These are phyloP conservation scores for Labeo rohita DNA, from an alignment of 2,113 vertebrate genomes.

Conservation along the genomic window DNA sequence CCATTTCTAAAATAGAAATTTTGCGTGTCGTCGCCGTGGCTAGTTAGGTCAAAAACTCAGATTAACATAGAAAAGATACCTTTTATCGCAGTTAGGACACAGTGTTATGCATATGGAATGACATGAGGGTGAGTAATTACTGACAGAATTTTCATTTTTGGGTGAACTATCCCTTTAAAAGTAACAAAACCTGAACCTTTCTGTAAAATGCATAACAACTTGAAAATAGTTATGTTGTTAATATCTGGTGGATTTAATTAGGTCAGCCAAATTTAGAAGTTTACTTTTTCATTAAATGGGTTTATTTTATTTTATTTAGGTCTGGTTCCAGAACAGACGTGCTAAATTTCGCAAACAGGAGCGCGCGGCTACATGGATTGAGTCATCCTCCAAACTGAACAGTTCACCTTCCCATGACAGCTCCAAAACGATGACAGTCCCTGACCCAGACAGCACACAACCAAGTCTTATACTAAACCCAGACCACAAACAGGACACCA, in stretches of 20 bases:
- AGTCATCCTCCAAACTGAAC: constrained; percentile 84
- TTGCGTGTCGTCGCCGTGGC: too few species aligned
- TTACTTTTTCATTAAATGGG: background rate
- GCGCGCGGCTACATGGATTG: constrained; percentile 85
- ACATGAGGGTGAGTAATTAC: too few species aligned
- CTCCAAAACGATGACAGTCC: constrained; percentile 87
- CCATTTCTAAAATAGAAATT: too few species aligned
- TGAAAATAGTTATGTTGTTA: too few species aligned
- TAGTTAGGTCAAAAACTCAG: too few species aligned
- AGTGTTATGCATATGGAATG: too few species aligned
- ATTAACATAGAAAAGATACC: too few species aligned
- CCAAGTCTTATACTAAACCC: constrained; percentile 81
- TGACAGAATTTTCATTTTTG: too few species aligned
- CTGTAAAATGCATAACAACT: too few species aligned
- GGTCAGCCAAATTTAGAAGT: background rate
- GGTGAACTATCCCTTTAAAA: too few species aligned
- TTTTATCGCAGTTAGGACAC: too few species aligned
- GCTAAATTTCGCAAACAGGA: constrained; percentile 96
- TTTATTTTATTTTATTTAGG: constrained; percentile 70
- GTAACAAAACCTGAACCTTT: background rate
- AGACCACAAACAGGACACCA: constrained; percentile 74
- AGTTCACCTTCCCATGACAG: constrained; percentile 86
- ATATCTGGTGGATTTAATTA: background rate
- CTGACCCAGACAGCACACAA: constrained; percentile 92
- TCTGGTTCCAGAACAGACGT: constrained; percentile 96